These are phyloP conservation scores for Agrotis ipsilon DNA, from an alignment of 2,888 invertebrate genomes.

Conservation along the genomic window DNA sequence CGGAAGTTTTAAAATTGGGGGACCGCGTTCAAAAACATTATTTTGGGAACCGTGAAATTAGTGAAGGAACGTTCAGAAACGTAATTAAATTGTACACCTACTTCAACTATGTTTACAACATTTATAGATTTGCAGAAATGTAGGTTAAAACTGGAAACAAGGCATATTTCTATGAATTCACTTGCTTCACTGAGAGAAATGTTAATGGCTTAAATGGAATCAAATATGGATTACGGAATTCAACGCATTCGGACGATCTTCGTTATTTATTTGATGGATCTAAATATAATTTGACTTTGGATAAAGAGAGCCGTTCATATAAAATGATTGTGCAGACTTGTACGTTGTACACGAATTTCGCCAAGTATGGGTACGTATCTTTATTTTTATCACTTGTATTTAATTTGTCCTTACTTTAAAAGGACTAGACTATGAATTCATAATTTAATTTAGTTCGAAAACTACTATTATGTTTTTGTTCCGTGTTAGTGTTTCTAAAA, in stretches of 20 bases:
- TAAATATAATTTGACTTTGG: background rate
- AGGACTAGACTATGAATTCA: too few species aligned
- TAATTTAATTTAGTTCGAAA: too few species aligned
- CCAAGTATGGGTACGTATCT: constrained; percentile 74
- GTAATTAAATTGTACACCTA: constrained; percentile 51
- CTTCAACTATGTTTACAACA: constrained; percentile 47
- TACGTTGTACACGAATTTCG: constrained; percentile 74
- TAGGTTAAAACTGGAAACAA: constrained; percentile 49
- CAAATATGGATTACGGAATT: constrained; percentile 61
- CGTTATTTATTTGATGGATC: constrained; percentile 70
- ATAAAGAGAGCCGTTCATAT: constrained; percentile 49
- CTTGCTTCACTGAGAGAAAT: constrained; percentile 69
- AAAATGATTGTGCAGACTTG: constrained; percentile 71
- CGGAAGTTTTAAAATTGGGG: constrained; percentile 54
- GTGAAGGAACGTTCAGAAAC: constrained; percentile 43
- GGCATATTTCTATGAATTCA: constrained; percentile 70
- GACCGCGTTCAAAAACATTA: constrained; percentile 60
- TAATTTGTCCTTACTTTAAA: background rate
- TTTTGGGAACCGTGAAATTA: constrained; percentile 55
- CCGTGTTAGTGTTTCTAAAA: too few species aligned
- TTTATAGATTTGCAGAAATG: constrained; percentile 54
- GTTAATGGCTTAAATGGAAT: constrained; percentile 58
- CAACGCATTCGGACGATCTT: constrained; percentile 71
- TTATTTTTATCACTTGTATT: too few species aligned
- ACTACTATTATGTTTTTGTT: too few species aligned